phyloP scores from a whole-genome alignment of 2,888 invertebrate species.

The Tenthredo notha region DNA sequence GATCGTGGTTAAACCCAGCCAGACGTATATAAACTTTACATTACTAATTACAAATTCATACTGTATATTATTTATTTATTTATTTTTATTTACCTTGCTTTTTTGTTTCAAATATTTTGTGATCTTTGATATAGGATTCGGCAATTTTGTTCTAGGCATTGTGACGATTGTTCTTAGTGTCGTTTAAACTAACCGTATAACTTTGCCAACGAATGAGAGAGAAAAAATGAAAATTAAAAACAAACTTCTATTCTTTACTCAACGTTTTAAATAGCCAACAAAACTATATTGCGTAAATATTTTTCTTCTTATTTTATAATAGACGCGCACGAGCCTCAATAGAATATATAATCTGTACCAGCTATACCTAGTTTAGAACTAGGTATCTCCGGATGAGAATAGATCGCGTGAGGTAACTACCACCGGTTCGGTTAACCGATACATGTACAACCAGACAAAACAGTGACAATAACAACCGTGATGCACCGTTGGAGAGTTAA shows the following conservation, averaged over 20 bases:
- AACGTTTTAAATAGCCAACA: background rate
- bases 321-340: background rate
- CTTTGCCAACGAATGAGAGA: background rate
- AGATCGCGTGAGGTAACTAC: constrained; percentile 19
- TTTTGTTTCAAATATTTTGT: constrained; percentile 78
- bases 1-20: background rate
- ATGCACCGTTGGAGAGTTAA: background rate
- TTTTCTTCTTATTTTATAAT: background rate
- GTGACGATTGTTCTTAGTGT: constrained; percentile 46
- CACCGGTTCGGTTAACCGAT: background rate
- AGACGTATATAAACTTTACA: background rate
- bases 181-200: background rate
- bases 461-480: background rate
- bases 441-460: background rate
- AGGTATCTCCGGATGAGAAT: constrained; percentile 22
- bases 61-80: background rate
- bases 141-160: constrained; percentile 77
- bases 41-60: background rate
- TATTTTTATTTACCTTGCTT: constrained; percentile 76
- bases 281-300: background rate
- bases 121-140: constrained; percentile 76
- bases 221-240: too few relatives aligned
- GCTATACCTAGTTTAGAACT: background rate
- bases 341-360: background rate
- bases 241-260: background rate